Conservation (phyloP, 1,140 invertebrate genomes). For the Trichonephila inaurata region DNA sequence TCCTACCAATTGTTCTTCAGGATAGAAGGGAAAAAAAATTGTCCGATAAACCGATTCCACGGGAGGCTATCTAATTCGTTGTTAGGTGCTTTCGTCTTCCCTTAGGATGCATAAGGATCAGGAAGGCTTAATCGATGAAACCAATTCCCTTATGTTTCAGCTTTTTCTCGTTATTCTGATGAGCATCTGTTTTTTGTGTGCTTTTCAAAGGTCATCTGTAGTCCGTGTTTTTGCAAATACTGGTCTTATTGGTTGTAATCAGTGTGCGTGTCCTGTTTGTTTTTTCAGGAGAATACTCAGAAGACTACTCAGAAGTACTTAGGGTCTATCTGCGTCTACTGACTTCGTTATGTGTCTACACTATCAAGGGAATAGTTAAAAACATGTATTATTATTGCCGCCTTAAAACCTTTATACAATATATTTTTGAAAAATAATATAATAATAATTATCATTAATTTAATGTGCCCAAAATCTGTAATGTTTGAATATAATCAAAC, state of each 20-base stretch:
- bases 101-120: conserved; percentile 66
- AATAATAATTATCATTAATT: no score
- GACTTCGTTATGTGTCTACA: not conserved
- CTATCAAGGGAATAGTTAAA: no score
- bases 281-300: not conserved
- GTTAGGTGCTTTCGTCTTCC: conserved; percentile 57
- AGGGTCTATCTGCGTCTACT: not conserved
- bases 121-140: conserved; percentile 58
- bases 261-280: not conserved
- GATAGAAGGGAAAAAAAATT: conserved; percentile 41
- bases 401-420: no score
- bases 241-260: conserved; percentile 8
- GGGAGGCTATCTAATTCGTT: conserved; percentile 70
- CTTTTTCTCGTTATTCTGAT: conserved; percentile 58
- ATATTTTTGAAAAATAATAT: no score
- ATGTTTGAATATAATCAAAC: no score
- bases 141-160: conserved; percentile 62
- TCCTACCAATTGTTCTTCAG: conserved; percentile 49
- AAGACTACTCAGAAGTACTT: not conserved
- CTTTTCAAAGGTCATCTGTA: conserved; percentile 41
- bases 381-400: no score
- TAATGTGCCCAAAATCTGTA: no score
- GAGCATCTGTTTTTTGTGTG: conserved; percentile 31
- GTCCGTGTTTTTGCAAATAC: not conserved
- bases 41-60: conserved; percentile 70